Base-by-base conservation (phyloP, 2,113 vertebrate species). In the Ancistrus triradiatus region DNA sequence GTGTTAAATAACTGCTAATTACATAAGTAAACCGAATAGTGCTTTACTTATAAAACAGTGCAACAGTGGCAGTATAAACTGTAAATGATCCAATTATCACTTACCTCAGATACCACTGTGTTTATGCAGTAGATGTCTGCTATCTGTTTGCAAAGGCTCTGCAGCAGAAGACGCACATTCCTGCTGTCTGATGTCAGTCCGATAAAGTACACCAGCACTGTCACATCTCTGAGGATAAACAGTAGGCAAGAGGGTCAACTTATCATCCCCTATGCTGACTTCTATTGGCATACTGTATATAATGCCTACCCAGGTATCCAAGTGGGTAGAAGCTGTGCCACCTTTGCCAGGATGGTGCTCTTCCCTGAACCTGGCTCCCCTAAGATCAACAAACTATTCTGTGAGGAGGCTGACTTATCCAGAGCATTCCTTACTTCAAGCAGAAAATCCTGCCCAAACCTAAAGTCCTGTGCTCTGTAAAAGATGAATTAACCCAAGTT, bases 311-410 rank as follows among this genome's bases (percentile, higher is more conserved):
- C 75, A 17, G 74, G 17, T 13, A 85, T 72, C 81, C 84, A 86
- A 1, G 69, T 58, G 18, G 80, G 69, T 35, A 78, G 74, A 43
- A 80, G 62, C 25, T 78, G 69, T 11, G 84, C 78, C 27, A 75
- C 55, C 33, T 78, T 80, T 21, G 86, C 86, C 50, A 81, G 73
- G 17, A 73, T 60, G 8, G 70, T 66, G 75, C 80, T 87, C 73
- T 86, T 89, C 5, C 86, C 86, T 38, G 65, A 80, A 24, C 84
- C 84, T 19, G 75, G 60, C 9, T 80, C 73, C 14, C 82, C 84
- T 59, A 82, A 49, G 18, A 85, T 42, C 21, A 86, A 68, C 57
- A 77, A 11, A 3, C 74, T 37, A 38, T 64, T 80, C 61, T 38
- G 70, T 13, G 40, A 53, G 6, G 58, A 33, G n/a, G 49, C 21